Evolutionary conservation across 2,888 invertebrate genomes (phyloP), one percentile per base, ranked within the genome.

Genomic region (Epinotia bilunana): DNA sequence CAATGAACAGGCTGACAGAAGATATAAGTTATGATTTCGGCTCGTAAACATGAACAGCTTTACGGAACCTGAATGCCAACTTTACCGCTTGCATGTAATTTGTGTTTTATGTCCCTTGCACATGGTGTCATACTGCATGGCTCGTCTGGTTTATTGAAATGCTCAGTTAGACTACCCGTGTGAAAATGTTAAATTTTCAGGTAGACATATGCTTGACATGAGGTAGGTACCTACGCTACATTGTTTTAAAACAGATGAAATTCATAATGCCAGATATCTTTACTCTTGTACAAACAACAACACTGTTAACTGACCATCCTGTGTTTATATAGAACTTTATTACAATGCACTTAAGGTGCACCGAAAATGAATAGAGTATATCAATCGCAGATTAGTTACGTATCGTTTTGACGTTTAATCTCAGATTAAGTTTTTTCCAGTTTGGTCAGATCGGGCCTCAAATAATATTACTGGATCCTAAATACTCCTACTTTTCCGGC

Each of bases 11-110:
- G 28, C 46, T 58, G 69, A 23, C 43, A 43, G 16, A n/a, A 5
- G 16, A 28, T 12, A 18, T 60, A 58, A 60, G 58, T 58, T 69
- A 46, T 28, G 28, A 23, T 58, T 58, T 23, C 39, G 7, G 46
- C 69, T 69, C 69, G 69, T 69, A 69, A 69, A 69, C 60, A 58
- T 69, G 69, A 69, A 60, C 46, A 46, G 69, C 43, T 43, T 68
- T 68, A 39, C 57, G 39, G 67, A 20, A 20, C 23, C 13, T 12
- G 33, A 55, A 57, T 57, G 67, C 68, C 20, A 39, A 58, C 58
- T 57, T 28, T 16, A 7, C 68, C n/a, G 58, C 28, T 7, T 16
- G 58, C 60, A 69, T 69, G 12, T n/a, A 28, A 46, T 46, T 69
- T 58, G 46, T 46, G 43, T 43, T 46, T 69, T 69, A 69, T 23